Evolutionary conservation across 2,888 invertebrate species (phyloP).

Genomic region (Nezara viridula): DNA sequence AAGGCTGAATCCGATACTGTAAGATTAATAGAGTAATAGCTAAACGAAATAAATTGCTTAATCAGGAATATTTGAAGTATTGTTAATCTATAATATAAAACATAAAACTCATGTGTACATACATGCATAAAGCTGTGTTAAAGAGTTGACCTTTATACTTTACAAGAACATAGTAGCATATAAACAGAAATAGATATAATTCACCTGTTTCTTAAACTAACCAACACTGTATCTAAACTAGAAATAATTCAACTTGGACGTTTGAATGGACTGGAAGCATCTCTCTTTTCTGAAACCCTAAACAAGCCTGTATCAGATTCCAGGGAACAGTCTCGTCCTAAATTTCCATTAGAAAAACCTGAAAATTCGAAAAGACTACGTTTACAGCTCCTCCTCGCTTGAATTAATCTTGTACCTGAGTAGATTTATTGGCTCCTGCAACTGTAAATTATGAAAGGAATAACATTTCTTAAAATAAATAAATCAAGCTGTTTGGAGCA

Average conservation of each 20-base stretch:
- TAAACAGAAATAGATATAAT: not conserved
- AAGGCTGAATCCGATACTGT: no score
- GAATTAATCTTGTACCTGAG: slow-evolving; percentile 36
- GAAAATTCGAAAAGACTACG: slow-evolving; percentile 17
- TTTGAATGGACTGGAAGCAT: not conserved
- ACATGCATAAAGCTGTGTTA: not conserved
- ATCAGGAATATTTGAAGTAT: no score
- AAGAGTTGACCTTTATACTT: not conserved
- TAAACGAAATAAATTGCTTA: no score
- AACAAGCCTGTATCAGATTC: not conserved
- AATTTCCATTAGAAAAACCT: slow-evolving; percentile 40
- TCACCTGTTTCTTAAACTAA: not conserved
- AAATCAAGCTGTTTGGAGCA: slow-evolving; percentile 24
- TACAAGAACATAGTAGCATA: not conserved
- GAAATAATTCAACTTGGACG: not conserved
- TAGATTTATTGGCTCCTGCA: slow-evolving; percentile 22
- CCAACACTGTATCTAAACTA: not conserved
- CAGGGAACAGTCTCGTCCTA: not conserved
- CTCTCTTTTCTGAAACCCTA: not conserved
- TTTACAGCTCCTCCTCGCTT: slow-evolving; percentile 27
- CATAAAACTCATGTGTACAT: no score
- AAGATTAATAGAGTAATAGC: no score
- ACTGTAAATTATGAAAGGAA: slow-evolving; percentile 42
- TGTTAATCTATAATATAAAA: no score
- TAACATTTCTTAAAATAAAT: slow-evolving; percentile 33